Evolutionary conservation across 1,140 invertebrate species (phyloP), one percentile per base, ranked within the genome.

Genomic region (Diuraphis noxia): DNA sequence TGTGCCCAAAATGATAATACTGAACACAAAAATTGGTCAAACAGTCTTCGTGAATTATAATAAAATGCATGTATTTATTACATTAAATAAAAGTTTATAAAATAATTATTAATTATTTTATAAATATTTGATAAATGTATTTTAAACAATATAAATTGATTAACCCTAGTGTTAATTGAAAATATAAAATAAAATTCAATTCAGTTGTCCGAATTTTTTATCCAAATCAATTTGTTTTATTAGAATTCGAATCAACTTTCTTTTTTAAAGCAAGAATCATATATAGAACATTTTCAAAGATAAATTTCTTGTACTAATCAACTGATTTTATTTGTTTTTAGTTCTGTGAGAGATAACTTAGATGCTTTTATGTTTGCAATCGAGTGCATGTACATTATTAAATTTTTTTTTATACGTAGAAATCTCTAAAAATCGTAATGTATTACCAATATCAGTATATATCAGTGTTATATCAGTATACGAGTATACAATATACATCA

Each of bases 271-370:
- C n/a, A 23, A 43, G 0, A 85, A n/a, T 17, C 21, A 34, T n/a
- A 21, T 49, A 46, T 17, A 46, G 9, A 82, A 82, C 19, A 46
- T 9, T 85, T 85, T 46, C 17, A n/a, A 85, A 85, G 41, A 43
- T 46, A 34, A 34, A 46, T 21, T 13, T 41, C 41, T 34, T 21
- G 13, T 46, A 34, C 41, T 46, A 85, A 46, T 46, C 41, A 85
- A 85, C 40, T 85, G 34, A 85, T 85, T 85, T 34, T 43, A 85
- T 85, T 46, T 85, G 13, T 34, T 85, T n/a, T 84, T 85, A 46
- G n/a, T 8, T 41, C 40, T 43, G 13, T 19, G 4, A 30, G 1
- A 84, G 30, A 84, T 72, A 17, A n/a, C 30, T 2, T 30, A 17
- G 10, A 30, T 30, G 30, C 13, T 38, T 38, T 38, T 38, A 10